Evolutionary conservation across 1,140 invertebrate genomes (phyloP), one percentile per base, ranked within the genome.

Genomic region (Atta colombica): DNA sequence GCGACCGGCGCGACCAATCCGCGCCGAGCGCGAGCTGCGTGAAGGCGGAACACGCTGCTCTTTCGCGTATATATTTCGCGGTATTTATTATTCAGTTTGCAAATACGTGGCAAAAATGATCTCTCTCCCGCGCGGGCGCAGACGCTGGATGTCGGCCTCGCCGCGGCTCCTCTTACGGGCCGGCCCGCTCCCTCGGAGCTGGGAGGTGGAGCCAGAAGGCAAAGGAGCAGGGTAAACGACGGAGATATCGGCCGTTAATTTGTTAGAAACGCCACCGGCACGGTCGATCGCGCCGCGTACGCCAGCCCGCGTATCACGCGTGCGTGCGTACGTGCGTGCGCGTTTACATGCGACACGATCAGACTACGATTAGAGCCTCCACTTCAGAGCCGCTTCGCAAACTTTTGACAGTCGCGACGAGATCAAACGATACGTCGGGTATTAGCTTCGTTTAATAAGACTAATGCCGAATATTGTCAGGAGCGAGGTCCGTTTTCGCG

Each of bases 41-140:
- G 95, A 95, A 95, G 95, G 95, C 95, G 95, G 95, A 95, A 95
- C 94, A 92, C 93, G 93, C 77, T 86, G 60, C 93, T 93, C 93
- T 92, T 75, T 94, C 94, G 93, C 92, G 92, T 93, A 93, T 91
- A 91, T 92, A 65, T 49, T 63, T 89, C 91, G 93, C 92, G 63
- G 93, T 95, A 95, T 95, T 95, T 95, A 95, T 95, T 95, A 95
- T 95, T 95, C 94, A 94, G 95, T 94, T 95, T 95, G 95, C 94
- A 95, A 95, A 95, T 95, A 95, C 94, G 91, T 92, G 93, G 94
- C 92, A 95, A 95, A 95, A 95, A 95, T 95, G 91, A 94, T 95
- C 94, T 95, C 93, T 93, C 94, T 89, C 90, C 90, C 21, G 28
- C 35, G 66, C 45, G 58, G 39, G 66, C 66, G 65, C 65, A 21